Base-by-base conservation (phyloP, 1,140 invertebrate genomes). In the Diabrotica virgifera region DNA sequence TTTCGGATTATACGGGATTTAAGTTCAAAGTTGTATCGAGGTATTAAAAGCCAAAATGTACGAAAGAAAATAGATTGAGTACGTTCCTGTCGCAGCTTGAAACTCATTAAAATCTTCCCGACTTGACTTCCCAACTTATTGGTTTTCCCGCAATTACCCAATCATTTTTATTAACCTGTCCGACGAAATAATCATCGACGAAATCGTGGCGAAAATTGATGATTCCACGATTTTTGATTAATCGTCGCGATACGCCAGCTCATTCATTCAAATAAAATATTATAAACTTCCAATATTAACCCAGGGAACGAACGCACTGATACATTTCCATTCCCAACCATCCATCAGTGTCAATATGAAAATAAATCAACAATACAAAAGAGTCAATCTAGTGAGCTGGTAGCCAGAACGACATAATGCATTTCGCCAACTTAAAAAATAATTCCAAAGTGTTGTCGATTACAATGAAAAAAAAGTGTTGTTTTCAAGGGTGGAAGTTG, bases 291-390 rank as follows among this genome's bases (percentile, higher is more conserved):
- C 8, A 46, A 46, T 46, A 46, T n/a, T 10, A 46, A 46, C 40
- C 40, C 8, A 10, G 40, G n/a, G 40, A 10, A 46, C n/a, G 40
- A 46, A 46, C 8, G 40, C 6, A 46, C 40, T 46, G 40, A 46
- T 46, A 46, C 40, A 46, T 46, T 46, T 46, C n/a, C 40, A 8
- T 10, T 46, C 6, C 8, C 3, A 10, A n/a, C 40, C 8, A 46
- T 46, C 40, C 3, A 46, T 46, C 40, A 46, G n/a, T 46, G 40
- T 46, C 40, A 6, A 46, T 46, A 10, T 5, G 8, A 10, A 46
- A 46, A 46, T 46, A 46, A 46, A 46, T 46, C 40, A 46, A 46
- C 40, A 46, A 46, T 46, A 46, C 40, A 46, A 46, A 46, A n/a
- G n/a, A 46, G 40, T 46, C 40, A 46, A 46, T 46, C 40, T 46